A percentile compares a stretch with the other conserved stretches of the same genome.
Conservation (phyloP, 2,113 vertebrate species). For the Zingel zingel region DNA sequence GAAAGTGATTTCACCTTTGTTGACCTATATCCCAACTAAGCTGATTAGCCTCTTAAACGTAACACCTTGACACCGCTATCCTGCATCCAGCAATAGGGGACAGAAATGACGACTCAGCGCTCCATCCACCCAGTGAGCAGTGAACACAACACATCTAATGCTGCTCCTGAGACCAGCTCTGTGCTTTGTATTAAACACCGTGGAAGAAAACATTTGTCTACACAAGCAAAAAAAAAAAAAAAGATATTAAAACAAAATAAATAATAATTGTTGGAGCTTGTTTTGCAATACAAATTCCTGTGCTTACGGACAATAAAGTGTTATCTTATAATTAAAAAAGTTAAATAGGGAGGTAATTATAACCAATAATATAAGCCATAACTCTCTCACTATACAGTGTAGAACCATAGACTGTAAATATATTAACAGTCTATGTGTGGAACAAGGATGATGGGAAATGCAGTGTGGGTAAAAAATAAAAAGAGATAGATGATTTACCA, state of each 20-base stretch:
- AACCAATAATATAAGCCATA: not conserved
- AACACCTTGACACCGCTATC: slow-evolving; percentile 79
- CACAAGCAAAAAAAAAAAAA: not conserved
- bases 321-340: not conserved
- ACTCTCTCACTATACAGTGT: not conserved
- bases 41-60: slow-evolving; percentile 88
- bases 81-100: slow-evolving; percentile 76
- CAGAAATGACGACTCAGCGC: slow-evolving; percentile 71
- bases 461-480: not conserved
- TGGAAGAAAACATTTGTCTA: not conserved
- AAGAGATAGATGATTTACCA: not conserved
- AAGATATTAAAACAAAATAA: not conserved
- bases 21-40: slow-evolving; percentile 88
- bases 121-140: slow-evolving; percentile 21
- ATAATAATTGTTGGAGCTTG: too few relatives aligned
- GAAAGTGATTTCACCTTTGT: slow-evolving; percentile 80
- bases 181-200: not conserved
- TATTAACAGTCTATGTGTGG: not conserved
- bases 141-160: slow-evolving; percentile 16
- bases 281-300: too few relatives aligned
- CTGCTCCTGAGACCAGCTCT: slow-evolving; percentile 1
- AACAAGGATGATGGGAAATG: not conserved
- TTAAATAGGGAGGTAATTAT: not conserved
- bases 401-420: too few relatives aligned
- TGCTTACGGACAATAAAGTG: too few relatives aligned